phyloP scores from a whole-genome alignment of 2,888 invertebrate species.

The Gerris lacustris region DNA sequence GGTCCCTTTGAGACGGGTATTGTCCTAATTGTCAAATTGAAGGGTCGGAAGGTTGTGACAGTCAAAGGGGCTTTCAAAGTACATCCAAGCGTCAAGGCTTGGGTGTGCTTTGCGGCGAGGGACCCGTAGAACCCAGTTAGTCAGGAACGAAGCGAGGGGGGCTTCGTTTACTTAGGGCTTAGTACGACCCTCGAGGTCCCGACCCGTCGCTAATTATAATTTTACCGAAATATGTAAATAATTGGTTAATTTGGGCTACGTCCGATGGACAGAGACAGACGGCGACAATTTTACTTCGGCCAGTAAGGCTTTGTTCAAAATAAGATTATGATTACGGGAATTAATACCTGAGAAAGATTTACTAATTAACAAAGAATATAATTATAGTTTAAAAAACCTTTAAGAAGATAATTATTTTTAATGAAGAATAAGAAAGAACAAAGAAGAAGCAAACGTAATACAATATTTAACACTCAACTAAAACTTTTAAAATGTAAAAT shows the following conservation, averaged over 20 bases:
- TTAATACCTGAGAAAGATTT: too few species aligned
- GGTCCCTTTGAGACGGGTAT: neutral
- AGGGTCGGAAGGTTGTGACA: neutral
- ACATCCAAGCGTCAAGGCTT: neutral
- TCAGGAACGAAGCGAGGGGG: neutral
- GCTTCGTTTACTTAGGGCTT: neutral
- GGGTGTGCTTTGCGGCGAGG: neutral
- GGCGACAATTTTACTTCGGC: too few species aligned
- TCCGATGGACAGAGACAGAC: too few species aligned
- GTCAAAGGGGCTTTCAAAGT: conserved; percentile 1
- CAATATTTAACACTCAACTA: too few species aligned
- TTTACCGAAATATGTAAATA: conserved; percentile 5
- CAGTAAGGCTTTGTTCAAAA: too few species aligned
- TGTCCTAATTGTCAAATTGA: conserved; percentile 5
- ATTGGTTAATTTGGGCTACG: neutral
- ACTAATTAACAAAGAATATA: too few species aligned
- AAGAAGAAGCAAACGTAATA: too few species aligned
- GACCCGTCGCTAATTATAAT: conserved; percentile 1
- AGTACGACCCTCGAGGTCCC: neutral
- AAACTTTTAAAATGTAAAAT: too few species aligned
- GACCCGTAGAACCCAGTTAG: neutral
- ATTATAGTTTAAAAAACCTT: too few species aligned
- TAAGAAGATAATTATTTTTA: too few species aligned
- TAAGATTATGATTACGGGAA: too few species aligned
- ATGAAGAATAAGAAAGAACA: too few species aligned